These are phyloP conservation scores for Anoplopoma fimbria DNA, from an alignment of 2,113 vertebrate species.

Conservation along the genomic window DNA sequence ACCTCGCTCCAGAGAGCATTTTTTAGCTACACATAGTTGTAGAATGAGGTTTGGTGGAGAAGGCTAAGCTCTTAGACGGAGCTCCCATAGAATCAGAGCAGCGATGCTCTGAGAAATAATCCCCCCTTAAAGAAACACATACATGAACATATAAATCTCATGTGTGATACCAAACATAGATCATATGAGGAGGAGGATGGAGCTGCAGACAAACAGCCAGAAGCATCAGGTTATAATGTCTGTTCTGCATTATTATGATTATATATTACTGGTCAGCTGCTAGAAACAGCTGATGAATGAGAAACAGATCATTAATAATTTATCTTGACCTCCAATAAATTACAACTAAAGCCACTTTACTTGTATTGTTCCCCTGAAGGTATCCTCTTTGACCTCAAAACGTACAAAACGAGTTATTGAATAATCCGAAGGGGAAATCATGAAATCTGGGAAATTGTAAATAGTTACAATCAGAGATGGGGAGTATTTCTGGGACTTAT, in stretches of 20 bases:
- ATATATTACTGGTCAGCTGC: neutral
- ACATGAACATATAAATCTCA: neutral
- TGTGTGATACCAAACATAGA: constrained; percentile 20
- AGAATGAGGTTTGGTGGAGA: neutral
- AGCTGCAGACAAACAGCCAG: neutral
- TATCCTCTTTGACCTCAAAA: neutral
- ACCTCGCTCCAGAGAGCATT: too few species aligned
- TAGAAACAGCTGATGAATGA: constrained; percentile 15
- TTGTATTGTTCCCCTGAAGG: neutral
- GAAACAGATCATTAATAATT: neutral
- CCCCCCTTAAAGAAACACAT: neutral
- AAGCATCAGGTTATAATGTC: neutral
- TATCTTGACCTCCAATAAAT: neutral
- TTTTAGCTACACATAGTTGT: neutral
- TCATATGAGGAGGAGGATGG: neutral
- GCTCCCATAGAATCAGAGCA: neutral
- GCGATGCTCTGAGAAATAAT: neutral
- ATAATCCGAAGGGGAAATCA: too few species aligned
- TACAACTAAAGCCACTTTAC: neutral
- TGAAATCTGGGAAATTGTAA: too few species aligned
- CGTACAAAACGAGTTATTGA: too few species aligned
- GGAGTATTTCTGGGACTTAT: too few species aligned
- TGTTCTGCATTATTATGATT: constrained; percentile 7
- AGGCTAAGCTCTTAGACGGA: neutral
- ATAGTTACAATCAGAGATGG: too few species aligned